Evolutionary conservation across 2,888 invertebrate species (phyloP).

Genomic region (Gortyna flavago): DNA sequence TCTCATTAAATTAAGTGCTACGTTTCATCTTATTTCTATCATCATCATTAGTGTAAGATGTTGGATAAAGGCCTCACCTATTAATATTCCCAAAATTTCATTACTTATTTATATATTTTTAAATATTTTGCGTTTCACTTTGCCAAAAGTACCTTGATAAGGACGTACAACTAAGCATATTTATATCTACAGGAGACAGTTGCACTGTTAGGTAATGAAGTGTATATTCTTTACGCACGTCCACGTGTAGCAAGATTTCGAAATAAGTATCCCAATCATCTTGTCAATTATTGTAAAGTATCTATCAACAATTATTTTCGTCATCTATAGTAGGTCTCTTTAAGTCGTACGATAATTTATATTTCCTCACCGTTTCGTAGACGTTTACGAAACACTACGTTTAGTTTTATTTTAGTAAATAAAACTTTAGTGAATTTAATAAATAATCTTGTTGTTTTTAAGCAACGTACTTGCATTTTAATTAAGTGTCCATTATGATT

Average conservation of each 20-base stretch:
- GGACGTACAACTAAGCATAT: background rate
- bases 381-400: slow-evolving; percentile 47
- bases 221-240: background rate
- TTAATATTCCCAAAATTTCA: background rate
- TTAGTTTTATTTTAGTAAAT: slow-evolving; percentile 49
- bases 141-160: background rate
- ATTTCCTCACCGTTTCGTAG: slow-evolving; percentile 55
- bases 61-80: background rate
- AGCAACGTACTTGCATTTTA: slow-evolving; percentile 64
- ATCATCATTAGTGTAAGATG: slow-evolving; percentile 2
- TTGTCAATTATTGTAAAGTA: slow-evolving; percentile 54
- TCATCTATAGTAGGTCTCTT: slow-evolving; percentile 41
- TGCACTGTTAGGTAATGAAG: background rate
- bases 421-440: slow-evolving; percentile 42
- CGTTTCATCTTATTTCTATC: background rate
- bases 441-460: slow-evolving; percentile 56
- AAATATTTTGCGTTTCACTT: background rate
- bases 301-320: slow-evolving; percentile 51
- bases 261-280: slow-evolving; percentile 48
- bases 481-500: slow-evolving; percentile 69
- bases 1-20: background rate
- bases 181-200: background rate
- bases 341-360: slow-evolving; percentile 51
- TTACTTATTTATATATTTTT: background rate
- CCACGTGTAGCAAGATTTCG: slow-evolving; percentile 18